Conservation (phyloP, 2,797 vertebrate species). For the Urosaurus nigricauda region DNA sequence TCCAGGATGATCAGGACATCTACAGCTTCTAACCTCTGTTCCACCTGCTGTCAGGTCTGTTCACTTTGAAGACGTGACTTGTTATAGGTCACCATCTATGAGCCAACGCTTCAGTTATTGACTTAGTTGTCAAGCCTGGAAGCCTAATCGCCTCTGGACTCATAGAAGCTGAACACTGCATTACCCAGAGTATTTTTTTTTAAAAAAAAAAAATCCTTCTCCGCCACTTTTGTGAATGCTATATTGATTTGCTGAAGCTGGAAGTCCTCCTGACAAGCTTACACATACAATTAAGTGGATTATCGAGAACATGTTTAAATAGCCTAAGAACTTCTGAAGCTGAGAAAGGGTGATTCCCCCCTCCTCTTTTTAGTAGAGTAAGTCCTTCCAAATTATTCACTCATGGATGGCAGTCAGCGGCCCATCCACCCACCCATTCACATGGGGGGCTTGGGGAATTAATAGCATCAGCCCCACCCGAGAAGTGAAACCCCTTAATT, state of each 20-base stretch:
- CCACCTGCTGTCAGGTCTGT: not conserved
- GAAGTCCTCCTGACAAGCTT: constrained; percentile 68
- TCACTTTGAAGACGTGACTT: constrained; percentile 18
- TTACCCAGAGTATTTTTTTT: not conserved
- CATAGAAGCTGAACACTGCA: constrained; percentile 3
- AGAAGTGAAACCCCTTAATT: constrained; percentile 56
- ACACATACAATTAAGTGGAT: constrained; percentile 70
- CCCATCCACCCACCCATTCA: constrained; percentile 38
- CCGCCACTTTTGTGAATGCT: constrained; percentile 39
- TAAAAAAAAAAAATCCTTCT: not conserved
- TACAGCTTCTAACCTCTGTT: rapidly evolving
- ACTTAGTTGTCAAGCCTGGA: constrained; percentile 38
- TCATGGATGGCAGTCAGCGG: not conserved
- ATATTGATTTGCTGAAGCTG: constrained; percentile 52
- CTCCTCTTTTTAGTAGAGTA: too few relatives aligned
- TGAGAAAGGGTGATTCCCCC: not conserved
- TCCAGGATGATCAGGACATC: rapidly evolving
- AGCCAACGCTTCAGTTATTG: constrained; percentile 41
- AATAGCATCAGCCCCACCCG: constrained; percentile 49
- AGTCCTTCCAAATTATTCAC: constrained; percentile 34
- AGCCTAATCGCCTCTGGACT: constrained; percentile 36
- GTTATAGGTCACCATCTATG: not conserved
- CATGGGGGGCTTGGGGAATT: constrained; percentile 56
- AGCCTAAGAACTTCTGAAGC: constrained; percentile 62
- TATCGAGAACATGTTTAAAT: constrained; percentile 64